Evolutionary conservation across 2,113 vertebrate species (phyloP), one percentile per base, ranked within the genome.

Genomic region (Pithys albifrons): DNA sequence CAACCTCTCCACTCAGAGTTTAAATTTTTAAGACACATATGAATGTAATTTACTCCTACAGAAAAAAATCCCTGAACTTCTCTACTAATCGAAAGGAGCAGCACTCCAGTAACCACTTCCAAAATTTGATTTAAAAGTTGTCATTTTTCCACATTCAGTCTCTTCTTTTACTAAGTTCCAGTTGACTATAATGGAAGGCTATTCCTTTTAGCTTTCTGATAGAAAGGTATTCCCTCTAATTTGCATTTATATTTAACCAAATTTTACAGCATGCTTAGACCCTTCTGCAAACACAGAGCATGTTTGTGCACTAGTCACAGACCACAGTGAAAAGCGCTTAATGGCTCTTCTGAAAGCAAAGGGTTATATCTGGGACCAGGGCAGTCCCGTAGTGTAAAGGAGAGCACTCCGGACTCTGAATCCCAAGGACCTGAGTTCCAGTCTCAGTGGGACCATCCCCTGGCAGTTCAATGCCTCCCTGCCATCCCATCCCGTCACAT

Each of bases 231-330:
- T 10, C 5, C 31, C 39, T 64, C 14, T 1, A 2, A 76, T 16
- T 46, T 3, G 1, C 15, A 70, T 29, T 37, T 7, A 0, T 7
- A 18, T 74, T 91, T 61, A 35, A 64, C 7, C 2, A 1, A 81
- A 9, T 33, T 33, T 65, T 16, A 45, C 24, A 23, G n/a, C 2
- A 41, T 5, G 31, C 27, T 46, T 20, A 27, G 13, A 66, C 57
- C 15, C 4, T 19, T 51, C 62, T 20, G 3, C 7, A 66, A 85
- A 37, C 0, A 10, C 7, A n/a, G 24, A 2, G 57, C 1, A 0
- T 16, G 23, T 8, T n/a, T n/a, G 33, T 9, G 28, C 61, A 28
- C 39, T 37, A 11, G 5, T 49, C 29, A 41, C 25, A 18, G 1
- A 1, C 9, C 27, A 14, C 31, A 33, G 22, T 7, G 23, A 48